Conservation (phyloP, 2,113 vertebrate species). For the Cephalopterus ornatus region DNA sequence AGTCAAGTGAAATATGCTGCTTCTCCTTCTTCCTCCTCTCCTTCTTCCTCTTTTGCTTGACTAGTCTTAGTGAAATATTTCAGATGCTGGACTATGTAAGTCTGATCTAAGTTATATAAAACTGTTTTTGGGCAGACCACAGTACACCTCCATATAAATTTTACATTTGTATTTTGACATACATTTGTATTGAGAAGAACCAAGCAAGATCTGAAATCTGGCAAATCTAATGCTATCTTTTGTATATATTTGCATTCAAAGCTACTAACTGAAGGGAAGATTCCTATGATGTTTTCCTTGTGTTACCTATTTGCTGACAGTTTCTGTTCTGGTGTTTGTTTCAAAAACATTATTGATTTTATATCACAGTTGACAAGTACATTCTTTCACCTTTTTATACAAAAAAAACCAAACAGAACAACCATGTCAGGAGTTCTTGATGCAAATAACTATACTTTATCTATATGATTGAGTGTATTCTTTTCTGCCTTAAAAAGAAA, state of each 20-base stretch:
- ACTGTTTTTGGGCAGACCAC: background rate
- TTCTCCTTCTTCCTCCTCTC: background rate
- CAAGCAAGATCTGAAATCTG: background rate
- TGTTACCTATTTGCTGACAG: background rate
- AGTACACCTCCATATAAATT: background rate
- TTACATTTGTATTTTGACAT: background rate
- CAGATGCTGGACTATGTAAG: background rate
- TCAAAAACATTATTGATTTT: background rate
- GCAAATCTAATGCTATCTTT: background rate
- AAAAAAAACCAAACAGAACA: background rate
- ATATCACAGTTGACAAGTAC: background rate
- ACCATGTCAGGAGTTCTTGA: background rate
- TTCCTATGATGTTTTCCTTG: background rate
- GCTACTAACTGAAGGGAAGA: no score
- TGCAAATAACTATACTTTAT: background rate
- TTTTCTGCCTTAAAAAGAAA: background rate
- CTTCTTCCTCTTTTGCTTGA: background rate
- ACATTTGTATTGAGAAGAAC: background rate
- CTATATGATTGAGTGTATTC: background rate
- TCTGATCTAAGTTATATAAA: background rate
- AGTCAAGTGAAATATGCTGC: background rate
- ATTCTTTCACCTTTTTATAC: background rate
- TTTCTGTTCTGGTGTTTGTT: background rate
- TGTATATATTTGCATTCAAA: no score
- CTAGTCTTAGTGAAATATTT: background rate